A percentile compares a stretch with the other conserved stretches of the same genome.
Conservation (phyloP, 2,797 vertebrate species). For the Gorsachius magnificus region DNA sequence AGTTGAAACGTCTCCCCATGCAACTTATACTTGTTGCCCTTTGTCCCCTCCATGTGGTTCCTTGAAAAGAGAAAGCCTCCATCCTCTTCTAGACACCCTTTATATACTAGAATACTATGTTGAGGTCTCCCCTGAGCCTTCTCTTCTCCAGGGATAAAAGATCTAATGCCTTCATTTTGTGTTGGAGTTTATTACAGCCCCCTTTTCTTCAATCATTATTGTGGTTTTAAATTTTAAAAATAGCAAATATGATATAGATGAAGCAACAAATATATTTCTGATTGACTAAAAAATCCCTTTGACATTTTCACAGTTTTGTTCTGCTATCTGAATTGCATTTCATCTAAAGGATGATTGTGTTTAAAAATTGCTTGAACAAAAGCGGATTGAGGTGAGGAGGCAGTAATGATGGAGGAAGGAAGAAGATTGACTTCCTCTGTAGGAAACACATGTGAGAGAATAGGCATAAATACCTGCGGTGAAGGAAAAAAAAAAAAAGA, state of each 20-base stretch:
- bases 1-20: neutral
- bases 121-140: neutral
- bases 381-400: neutral
- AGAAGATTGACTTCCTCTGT: neutral
- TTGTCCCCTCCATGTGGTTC: neutral
- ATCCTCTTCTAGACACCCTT: neutral
- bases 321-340: neutral
- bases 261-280: neutral
- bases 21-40: neutral
- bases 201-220: neutral
- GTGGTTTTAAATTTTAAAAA: neutral
- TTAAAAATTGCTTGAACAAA: neutral
- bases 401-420: neutral
- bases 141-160: neutral
- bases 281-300: neutral
- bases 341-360: neutral
- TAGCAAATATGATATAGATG: neutral
- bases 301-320: neutral
- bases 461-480: neutral
- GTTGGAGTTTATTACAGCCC: neutral
- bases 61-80: neutral
- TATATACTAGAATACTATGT: neutral
- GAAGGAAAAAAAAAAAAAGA: too few species aligned
- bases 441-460: neutral
- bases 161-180: neutral